Evolutionary conservation across 2,888 invertebrate species (phyloP).

Genomic region (Galerucella calmariensis): DNA sequence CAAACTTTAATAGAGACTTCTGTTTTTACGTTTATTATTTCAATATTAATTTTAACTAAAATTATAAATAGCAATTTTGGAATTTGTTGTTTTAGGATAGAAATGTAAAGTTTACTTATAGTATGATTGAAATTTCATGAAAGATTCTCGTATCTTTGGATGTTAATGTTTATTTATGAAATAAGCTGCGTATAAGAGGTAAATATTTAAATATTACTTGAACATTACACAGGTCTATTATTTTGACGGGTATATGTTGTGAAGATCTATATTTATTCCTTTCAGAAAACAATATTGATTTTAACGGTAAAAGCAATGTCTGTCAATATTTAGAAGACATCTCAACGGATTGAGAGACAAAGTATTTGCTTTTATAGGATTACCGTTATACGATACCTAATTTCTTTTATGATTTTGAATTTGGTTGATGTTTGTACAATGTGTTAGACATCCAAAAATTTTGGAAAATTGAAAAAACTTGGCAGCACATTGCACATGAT

Average conservation of each 20-base stretch:
- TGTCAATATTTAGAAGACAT: background rate
- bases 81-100: constrained; percentile 2
- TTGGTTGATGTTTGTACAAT: too few relatives aligned
- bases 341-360: too few relatives aligned
- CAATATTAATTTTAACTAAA: background rate
- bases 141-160: background rate
- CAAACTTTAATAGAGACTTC: background rate
- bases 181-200: background rate
- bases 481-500: too few relatives aligned
- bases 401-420: too few relatives aligned
- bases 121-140: background rate
- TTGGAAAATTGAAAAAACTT: too few relatives aligned
- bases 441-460: too few relatives aligned
- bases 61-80: background rate
- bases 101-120: background rate
- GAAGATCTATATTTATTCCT: background rate
- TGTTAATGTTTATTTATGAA: background rate
- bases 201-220: background rate
- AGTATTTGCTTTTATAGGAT: too few relatives aligned
- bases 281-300: background rate
- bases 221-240: background rate
- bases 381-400: too few relatives aligned
- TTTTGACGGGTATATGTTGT: too few relatives aligned
- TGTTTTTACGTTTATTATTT: background rate
- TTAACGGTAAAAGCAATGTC: background rate